Evolutionary conservation across 2,888 invertebrate genomes (phyloP).

Genomic region (Hydrotaea diabolus): DNA sequence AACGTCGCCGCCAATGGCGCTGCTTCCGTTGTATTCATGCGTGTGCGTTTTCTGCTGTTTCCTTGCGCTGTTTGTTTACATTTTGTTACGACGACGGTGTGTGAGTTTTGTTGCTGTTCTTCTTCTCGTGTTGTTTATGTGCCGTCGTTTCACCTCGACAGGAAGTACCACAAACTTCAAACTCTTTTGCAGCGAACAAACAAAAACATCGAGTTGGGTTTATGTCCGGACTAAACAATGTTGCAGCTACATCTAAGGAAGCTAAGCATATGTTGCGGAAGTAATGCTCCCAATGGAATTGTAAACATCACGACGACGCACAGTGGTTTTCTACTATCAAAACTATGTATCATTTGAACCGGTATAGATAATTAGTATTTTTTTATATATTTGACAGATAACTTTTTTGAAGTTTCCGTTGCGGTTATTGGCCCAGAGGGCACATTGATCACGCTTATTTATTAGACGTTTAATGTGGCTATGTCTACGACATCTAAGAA

Average conservation of each 20-base stretch:
- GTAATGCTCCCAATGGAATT: no score
- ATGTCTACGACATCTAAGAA: no score
- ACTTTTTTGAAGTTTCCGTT: no score
- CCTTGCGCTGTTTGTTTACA: slow-evolving; percentile 20
- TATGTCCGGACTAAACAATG: slow-evolving; percentile 33
- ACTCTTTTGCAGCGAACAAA: background rate
- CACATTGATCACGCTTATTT: no score
- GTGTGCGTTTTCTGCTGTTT: slow-evolving; percentile 24
- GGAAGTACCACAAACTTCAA: slow-evolving; percentile 42
- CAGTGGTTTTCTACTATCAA: no score
- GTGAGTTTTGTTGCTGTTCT: slow-evolving; percentile 30
- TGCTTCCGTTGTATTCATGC: background rate
- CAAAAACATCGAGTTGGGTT: slow-evolving; percentile 24
- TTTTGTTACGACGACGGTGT: slow-evolving; percentile 26
- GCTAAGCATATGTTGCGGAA: no score
- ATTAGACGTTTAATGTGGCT: no score
- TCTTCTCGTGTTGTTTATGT: slow-evolving; percentile 26
- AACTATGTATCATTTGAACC: no score
- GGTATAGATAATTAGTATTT: no score
- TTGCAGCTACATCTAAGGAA: background rate
- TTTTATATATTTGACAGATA: no score
- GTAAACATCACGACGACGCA: no score
- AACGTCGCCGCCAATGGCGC: slow-evolving; percentile 27
- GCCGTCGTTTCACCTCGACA: slow-evolving; percentile 20
- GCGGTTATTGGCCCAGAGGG: no score